Evolutionary conservation across 2,888 invertebrate genomes (phyloP).

Genomic region (Hipparchia sbordonii): DNA sequence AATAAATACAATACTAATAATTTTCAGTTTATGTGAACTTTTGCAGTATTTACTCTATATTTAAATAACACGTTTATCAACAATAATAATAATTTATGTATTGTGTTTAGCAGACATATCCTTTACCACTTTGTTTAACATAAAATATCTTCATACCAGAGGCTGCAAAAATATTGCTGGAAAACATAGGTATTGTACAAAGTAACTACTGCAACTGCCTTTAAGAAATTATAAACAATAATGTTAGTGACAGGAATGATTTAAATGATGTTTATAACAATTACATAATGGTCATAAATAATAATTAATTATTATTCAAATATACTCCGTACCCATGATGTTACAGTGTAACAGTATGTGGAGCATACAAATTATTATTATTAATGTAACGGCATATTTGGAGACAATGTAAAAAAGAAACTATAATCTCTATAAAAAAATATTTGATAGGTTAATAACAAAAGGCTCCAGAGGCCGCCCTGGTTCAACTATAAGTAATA

Average conservation of each 20-base stretch:
- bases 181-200: neutral
- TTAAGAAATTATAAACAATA: conserved; percentile 52
- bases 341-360: conserved; percentile 54
- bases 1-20: conserved; percentile 81
- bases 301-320: neutral
- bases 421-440: conserved; percentile 34
- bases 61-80: conserved; percentile 6
- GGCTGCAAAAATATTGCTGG: neutral
- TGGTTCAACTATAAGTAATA: conserved; percentile 40
- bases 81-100: neutral
- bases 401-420: conserved; percentile 29
- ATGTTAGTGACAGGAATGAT: conserved; percentile 74
- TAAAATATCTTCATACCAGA: neutral
- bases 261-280: conserved; percentile 65
- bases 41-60: conserved; percentile 52
- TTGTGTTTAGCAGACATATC: neutral
- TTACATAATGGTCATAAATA: neutral
- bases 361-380: conserved; percentile 39
- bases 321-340: conserved; percentile 43
- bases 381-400: conserved; percentile 32
- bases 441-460: conserved; percentile 40
- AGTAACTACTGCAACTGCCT: conserved; percentile 9
- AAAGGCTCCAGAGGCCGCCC: conserved; percentile 47
- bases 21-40: conserved; percentile 52
- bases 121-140: neutral